phyloP scores from a whole-genome alignment of 2,888 invertebrate genomes.

The Xestoiulus laeticollis region DNA sequence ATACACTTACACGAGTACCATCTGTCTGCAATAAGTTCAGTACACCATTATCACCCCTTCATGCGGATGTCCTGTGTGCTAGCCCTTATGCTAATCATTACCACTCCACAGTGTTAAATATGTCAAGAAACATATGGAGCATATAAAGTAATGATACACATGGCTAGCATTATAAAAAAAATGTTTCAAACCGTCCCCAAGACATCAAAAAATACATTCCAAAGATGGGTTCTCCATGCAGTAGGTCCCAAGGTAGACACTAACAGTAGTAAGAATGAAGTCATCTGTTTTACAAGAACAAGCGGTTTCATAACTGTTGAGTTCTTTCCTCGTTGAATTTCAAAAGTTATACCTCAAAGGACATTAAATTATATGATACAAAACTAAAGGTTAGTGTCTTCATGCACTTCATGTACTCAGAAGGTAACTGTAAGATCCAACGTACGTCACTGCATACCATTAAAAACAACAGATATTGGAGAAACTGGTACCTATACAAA shows the following conservation, averaged over 20 bases:
- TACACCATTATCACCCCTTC: too few species aligned
- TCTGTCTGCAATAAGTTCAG: too few species aligned
- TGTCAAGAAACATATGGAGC: too few species aligned
- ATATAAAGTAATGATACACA: too few species aligned
- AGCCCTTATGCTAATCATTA: too few species aligned
- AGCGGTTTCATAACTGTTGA: neutral
- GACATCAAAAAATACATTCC: neutral
- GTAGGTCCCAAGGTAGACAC: neutral
- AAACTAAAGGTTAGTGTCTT: neutral
- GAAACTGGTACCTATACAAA: neutral
- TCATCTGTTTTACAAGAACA: neutral
- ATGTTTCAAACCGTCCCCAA: neutral
- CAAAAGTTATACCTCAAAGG: neutral
- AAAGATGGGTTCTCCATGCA: neutral
- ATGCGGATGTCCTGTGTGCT: too few species aligned
- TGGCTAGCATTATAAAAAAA: too few species aligned
- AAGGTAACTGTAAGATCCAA: neutral
- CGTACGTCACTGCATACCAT: neutral
- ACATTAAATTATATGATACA: neutral
- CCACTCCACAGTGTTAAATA: too few species aligned
- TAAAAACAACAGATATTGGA: neutral
- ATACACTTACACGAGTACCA: too few species aligned
- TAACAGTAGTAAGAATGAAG: neutral
- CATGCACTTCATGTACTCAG: neutral
- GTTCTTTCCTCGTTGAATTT: neutral